Percentiles rank a stretch among this genome's conserved stretches.
Evolutionary conservation across 2,113 vertebrate genomes (phyloP).

Genomic region (Siniperca knerii): DNA sequence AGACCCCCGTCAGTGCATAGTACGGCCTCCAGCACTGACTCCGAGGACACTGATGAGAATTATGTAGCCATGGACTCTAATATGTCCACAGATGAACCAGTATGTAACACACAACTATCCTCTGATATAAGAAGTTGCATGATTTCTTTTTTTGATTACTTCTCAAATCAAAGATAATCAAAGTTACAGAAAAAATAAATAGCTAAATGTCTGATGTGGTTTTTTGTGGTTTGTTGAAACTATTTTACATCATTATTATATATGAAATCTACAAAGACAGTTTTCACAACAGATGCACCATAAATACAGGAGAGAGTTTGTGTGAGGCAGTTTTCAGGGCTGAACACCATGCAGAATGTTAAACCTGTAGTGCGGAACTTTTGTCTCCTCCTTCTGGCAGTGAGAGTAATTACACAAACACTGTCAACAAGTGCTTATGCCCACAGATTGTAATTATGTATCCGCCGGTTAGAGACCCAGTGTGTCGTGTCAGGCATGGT

Average conservation of each 20-base stretch:
- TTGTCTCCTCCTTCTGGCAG: no score
- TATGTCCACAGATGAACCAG: conserved; percentile 93
- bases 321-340: background rate
- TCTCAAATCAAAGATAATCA: conserved; percentile 39
- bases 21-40: conserved; percentile 98
- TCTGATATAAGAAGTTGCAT: conserved; percentile 62
- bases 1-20: conserved; percentile 97
- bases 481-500: no score
- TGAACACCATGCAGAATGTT: conserved; percentile 3
- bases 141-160: conserved; percentile 32
- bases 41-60: conserved; percentile 96
- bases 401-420: no score
- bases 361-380: no score
- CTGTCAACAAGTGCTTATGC: no score
- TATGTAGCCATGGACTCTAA: conserved; percentile 97
- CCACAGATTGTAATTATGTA: no score
- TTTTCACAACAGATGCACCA: conserved; percentile 5
- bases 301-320: conserved; percentile 6
- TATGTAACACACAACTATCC: conserved; percentile 88
- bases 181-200: background rate
- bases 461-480: no score
- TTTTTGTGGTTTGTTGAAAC: conserved; percentile 9
- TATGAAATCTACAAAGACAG: background rate
- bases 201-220: background rate
- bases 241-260: conserved; percentile 2